A percentile compares a stretch with the other conserved stretches of the same genome.
phyloP scores from a whole-genome alignment of 2,888 invertebrate species.

The Brenthis hecate region DNA sequence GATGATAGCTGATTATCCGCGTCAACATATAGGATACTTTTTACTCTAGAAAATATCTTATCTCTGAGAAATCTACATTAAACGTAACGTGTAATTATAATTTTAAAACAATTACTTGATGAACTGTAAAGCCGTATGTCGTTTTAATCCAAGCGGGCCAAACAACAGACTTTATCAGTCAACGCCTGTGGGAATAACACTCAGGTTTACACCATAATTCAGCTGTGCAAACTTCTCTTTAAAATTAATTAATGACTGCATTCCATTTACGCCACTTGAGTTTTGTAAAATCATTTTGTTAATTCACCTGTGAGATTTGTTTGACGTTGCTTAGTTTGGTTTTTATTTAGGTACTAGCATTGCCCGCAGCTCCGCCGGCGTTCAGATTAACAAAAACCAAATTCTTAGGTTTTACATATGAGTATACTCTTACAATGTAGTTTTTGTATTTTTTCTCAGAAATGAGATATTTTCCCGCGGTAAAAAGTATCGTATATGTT shows the following conservation, averaged over 20 bases:
- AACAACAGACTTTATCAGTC: constrained; percentile 46
- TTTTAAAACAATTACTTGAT: not conserved
- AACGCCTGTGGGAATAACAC: constrained; percentile 52
- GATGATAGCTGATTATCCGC: too few relatives aligned
- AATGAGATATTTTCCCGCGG: too few relatives aligned
- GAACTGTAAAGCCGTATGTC: constrained; percentile 20
- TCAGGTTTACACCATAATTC: constrained; percentile 58
- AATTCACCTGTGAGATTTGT: constrained; percentile 20
- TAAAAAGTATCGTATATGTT: too few relatives aligned
- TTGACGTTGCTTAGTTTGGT: constrained; percentile 2
- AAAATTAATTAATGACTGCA: constrained; percentile 54
- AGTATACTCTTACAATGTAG: too few relatives aligned
- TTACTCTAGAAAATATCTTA: too few relatives aligned
- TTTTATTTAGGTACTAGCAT: not conserved
- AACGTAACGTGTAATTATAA: not conserved
- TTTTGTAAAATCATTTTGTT: constrained; percentile 37
- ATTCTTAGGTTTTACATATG: too few relatives aligned
- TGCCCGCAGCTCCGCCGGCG: too few relatives aligned
- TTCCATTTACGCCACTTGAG: constrained; percentile 43
- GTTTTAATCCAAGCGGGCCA: constrained; percentile 28
- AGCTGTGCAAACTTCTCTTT: constrained; percentile 50
- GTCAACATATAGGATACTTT: too few relatives aligned
- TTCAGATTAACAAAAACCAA: too few relatives aligned
- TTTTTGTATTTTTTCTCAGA: too few relatives aligned
- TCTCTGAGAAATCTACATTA: not conserved